Percentiles rank a stretch among this genome's conserved stretches.
Conservation (phyloP, 2,113 vertebrate species). For the Elaphurus davidianus region DNA sequence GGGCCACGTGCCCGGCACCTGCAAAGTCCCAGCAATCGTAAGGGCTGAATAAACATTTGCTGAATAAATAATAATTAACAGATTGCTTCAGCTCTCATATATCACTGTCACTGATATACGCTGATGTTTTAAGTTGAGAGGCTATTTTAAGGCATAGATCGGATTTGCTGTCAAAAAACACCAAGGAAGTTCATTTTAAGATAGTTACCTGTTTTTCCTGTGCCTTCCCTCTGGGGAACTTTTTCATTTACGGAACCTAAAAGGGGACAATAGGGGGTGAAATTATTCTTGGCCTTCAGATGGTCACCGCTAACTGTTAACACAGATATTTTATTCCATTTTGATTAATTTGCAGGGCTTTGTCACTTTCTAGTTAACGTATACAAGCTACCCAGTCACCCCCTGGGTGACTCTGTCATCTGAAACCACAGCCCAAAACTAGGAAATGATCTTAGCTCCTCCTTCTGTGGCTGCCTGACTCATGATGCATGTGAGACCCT, state of each 20-base stretch:
- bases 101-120: accelerated
- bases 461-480: accelerated
- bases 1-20: neutral
- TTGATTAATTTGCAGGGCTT: accelerated
- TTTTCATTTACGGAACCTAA: slow-evolving; percentile 91
- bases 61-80: neutral
- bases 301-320: accelerated
- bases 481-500: accelerated
- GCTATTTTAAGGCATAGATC: accelerated
- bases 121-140: neutral
- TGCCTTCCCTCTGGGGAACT: slow-evolving; percentile 87
- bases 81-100: accelerated
- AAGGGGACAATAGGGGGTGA: slow-evolving; percentile 1
- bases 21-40: accelerated
- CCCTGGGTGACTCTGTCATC: accelerated
- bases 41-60: accelerated
- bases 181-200: neutral
- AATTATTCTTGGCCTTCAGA: neutral
- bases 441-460: accelerated
- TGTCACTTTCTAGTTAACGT: neutral
- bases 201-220: slow-evolving; percentile 95
- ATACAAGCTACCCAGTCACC: accelerated
- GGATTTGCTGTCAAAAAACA: accelerated
- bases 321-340: accelerated
- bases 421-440: accelerated